phyloP scores from a whole-genome alignment of 2,113 vertebrate genomes.

The Sinocyclocheilus rhinocerous region DNA sequence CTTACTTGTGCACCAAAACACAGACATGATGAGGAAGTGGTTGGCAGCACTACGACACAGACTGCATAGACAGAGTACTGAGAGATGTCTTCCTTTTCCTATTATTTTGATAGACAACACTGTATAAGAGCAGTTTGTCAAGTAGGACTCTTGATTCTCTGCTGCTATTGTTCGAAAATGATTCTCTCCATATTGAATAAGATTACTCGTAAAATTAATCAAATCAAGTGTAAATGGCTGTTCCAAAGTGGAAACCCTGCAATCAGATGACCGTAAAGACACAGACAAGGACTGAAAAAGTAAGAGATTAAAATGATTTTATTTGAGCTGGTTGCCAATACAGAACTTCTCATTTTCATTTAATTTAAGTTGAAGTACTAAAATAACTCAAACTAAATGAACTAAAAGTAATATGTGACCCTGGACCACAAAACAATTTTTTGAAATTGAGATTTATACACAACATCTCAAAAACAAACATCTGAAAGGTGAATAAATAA shows the following conservation, averaged over 20 bases:
- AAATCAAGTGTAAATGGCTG: not conserved
- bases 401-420: too few species aligned
- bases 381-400: not conserved
- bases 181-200: not conserved
- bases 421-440: too few species aligned
- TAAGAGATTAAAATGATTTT: not conserved
- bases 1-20: not conserved
- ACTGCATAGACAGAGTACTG: not conserved
- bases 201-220: not conserved
- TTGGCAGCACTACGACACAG: not conserved
- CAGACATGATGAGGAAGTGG: slow-evolving; percentile 16
- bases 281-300: not conserved
- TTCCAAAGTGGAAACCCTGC: not conserved
- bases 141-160: not conserved
- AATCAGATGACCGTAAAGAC: not conserved
- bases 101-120: not conserved
- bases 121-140: not conserved
- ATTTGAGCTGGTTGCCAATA: not conserved
- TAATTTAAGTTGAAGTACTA: not conserved
- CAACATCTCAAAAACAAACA: too few species aligned
- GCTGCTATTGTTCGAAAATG: not conserved
- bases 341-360: not conserved
- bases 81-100: not conserved
- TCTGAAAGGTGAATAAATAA: too few species aligned
- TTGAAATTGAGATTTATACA: too few species aligned